phyloP scores from a whole-genome alignment of 2,797 vertebrate species.

The Neopelma chrysocephalum region DNA sequence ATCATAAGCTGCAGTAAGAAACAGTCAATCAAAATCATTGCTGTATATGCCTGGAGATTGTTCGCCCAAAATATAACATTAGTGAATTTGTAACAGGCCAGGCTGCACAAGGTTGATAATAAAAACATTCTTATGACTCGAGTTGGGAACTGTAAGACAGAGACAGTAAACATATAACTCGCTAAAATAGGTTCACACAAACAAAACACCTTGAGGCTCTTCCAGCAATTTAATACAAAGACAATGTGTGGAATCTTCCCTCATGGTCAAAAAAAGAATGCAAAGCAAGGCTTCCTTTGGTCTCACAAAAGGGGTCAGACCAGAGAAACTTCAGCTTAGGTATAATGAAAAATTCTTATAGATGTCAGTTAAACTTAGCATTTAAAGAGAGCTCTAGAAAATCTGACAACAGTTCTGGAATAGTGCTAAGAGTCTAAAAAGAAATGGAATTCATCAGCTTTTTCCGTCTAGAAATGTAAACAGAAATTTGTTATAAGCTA shows the following conservation, averaged over 20 bases:
- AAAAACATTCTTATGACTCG: background rate
- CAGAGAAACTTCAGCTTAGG: background rate
- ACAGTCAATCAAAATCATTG: conserved; percentile 35
- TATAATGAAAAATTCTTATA: background rate
- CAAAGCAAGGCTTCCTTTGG: background rate
- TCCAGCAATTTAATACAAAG: background rate
- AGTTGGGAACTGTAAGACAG: background rate
- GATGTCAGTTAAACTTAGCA: background rate
- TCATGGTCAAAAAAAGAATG: background rate
- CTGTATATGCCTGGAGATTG: background rate
- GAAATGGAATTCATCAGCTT: background rate
- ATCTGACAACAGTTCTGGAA: background rate
- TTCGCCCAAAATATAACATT: conserved; percentile 15
- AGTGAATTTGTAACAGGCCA: conserved; percentile 26
- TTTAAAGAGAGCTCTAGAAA: background rate
- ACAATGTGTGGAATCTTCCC: background rate
- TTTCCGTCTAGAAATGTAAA: background rate
- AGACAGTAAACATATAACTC: background rate
- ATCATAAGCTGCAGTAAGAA: conserved; percentile 5
- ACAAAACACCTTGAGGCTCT: background rate
- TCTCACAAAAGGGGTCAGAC: background rate
- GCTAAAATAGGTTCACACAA: background rate
- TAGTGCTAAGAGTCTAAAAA: background rate
- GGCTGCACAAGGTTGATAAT: background rate
- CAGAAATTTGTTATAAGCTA: background rate